Evolutionary conservation across 2,888 invertebrate species (phyloP), one percentile per base, ranked within the genome.

Genomic region (Serripes groenlandicus): DNA sequence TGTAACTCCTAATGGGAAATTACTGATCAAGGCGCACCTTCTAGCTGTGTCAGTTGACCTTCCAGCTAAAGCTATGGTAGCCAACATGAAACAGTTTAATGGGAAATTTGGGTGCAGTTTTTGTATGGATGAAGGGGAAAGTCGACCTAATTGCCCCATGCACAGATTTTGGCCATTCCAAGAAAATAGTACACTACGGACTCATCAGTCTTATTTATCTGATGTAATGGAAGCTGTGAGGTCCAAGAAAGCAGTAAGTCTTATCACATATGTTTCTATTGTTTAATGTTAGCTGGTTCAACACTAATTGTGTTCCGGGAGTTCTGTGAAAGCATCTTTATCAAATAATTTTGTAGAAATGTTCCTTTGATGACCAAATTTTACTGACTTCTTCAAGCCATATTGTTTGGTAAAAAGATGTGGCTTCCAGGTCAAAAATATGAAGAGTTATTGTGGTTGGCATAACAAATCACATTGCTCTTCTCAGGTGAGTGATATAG

Each of bases 1-100:
- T 35, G 42, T 3, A 15, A 77, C 60, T 23, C 52, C 30, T 18
- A 32, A 60, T 28, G 77, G 77, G 30, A 42, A 42, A 58, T 7
- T 70, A 11, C 21, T 69, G 54, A 26, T 75, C 1, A 79, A 49
- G 62, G n/a, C 18, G 28, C 28, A 54, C 15, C 69, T 79, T 21
- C 26, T 79, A 3, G 60, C 70, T n/a, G 64, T 52, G 4, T 28
- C 62, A 5, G 4, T 69, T 32, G 75, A 69, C 37, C 56, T 79
- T 3, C 75, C 79, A 21, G 79, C 79, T 2, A 79, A 52, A 71
- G 75, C 75, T 0, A 69, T 75, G 70, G 49, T 79, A 7, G 15
- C 28, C 21, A 79, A 79, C 49, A 69, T 68, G 74, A 79, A 73
- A 26, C 74, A 79, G 35, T 75, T 42, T 26, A 79, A 79, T 79